Evolutionary conservation across 2,797 vertebrate genomes (phyloP), one percentile per base, ranked within the genome.

Genomic region (Sebastolobus alascanus): DNA sequence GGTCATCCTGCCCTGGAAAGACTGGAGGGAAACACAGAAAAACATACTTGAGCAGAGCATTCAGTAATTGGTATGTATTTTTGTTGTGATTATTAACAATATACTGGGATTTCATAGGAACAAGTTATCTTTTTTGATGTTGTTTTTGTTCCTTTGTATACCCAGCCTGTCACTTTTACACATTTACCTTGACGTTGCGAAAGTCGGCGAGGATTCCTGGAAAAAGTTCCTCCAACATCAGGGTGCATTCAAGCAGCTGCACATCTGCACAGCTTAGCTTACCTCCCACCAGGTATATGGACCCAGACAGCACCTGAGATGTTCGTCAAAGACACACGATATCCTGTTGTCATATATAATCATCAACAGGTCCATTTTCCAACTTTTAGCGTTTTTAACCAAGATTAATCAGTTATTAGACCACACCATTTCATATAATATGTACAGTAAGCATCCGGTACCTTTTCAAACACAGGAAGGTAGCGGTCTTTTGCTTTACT

Each of bases 381-480:
- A 61, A 22, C 8, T 8, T 54, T 9, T 35, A 6, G 1, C 3
- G 0, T 22, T 38, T 22, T 46, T 12, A 37, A 52, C 2, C 29
- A 27, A 59, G 22, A 40, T 29, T 0, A 59, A 40, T 22, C 12
- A 10, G 38, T 22, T 29, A 10, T 60, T n/a, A 5, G 27, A 73
- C 4, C 13, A 65, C 6, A 33, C 0, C 2, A 25, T n/a, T 33
- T 54, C 3, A 58, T 18, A 16, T 38, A 20, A 40, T 18, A 50
- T 61, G 18, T 9, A 35, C 11, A 8, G 8, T 16, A 37, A 38
- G 52, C 8, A 22, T 4, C 5, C 4, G 31, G 16, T 90, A 98
- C 98, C 96, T 97, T 97, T 87, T 98, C 97, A 90, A 93, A 98
- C 74, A 96, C 96, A 29, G 97, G 97, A 16, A 98, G 94, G 87